phyloP scores from a whole-genome alignment of 2,113 vertebrate species.

The Paradoxurus hermaphroditus region DNA sequence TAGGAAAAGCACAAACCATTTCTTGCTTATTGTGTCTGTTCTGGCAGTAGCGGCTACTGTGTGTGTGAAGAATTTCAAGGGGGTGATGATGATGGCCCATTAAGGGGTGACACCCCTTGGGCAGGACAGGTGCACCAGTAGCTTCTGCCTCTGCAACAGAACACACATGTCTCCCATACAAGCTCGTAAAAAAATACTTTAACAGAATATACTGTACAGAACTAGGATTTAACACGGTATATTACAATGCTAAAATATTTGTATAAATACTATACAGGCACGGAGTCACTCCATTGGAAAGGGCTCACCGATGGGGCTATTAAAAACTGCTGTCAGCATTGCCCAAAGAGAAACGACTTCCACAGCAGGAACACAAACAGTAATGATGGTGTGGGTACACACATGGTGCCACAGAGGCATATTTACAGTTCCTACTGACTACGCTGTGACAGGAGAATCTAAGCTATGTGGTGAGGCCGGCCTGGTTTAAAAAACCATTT shows the following conservation, averaged over 20 bases:
- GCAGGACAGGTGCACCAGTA: background rate
- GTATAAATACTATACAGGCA: slow-evolving; percentile 88
- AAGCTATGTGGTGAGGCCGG: background rate
- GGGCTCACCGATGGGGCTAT: slow-evolving; percentile 44
- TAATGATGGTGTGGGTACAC: background rate
- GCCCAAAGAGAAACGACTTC: slow-evolving; percentile 38
- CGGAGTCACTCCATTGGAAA: slow-evolving; percentile 73
- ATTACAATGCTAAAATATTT: slow-evolving; percentile 81
- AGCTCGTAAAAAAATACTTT: slow-evolving; percentile 87
- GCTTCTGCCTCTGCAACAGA: slow-evolving; percentile 45
- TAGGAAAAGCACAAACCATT: background rate
- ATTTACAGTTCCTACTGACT: background rate
- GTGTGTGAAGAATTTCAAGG: background rate
- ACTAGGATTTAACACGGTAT: slow-evolving; percentile 50
- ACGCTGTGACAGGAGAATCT: rapidly evolving
- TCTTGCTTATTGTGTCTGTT: background rate
- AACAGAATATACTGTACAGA: slow-evolving; percentile 82
- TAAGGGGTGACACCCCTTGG: background rate
- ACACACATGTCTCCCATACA: slow-evolving; percentile 71
- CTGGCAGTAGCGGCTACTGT: background rate
- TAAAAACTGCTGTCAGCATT: background rate
- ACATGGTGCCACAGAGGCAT: background rate
- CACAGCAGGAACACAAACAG: background rate
- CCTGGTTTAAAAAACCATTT: background rate
- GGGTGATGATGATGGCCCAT: background rate